Evolutionary conservation across 2,888 invertebrate genomes (phyloP), one percentile per base, ranked within the genome.

Genomic region (Noctua janthe): DNA sequence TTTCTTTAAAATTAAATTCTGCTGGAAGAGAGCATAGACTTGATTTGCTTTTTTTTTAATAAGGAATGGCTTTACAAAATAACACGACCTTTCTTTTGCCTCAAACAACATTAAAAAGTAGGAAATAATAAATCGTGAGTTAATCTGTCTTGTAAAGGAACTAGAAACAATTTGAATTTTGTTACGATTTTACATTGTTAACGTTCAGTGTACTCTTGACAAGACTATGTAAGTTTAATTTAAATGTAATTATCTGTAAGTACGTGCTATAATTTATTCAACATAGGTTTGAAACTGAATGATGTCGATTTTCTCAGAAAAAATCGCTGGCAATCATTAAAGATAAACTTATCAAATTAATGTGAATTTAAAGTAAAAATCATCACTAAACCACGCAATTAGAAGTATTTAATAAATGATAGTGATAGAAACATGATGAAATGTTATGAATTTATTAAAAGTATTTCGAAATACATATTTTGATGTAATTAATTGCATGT

Each of bases 231-330:
- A 51, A 15, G 8, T 39, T n/a, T 73, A 23, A 59, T 20, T 64
- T 23, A 47, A 54, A 17, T 20, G 20, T 39, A 70, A 17, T 59
- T 49, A 49, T 49, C 47, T 15, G 11, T 20, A 56, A 17, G 15
- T 47, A 66, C 47, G 73, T 80, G 80, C 54, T 29, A 23, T 67
- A 56, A 23, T 67, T 54, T 11, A 29, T 51, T 29, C 5, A 56
- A 49, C 3, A 39, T 49, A n/a, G 10, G 11, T 35, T 75, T 59
- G 10, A 47, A 78, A 51, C 51, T 47, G 11, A 62, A 71, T 81
- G 4, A 17, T 70, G 56, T 49, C 15, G 15, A 23, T 74, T 67
- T 82, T 59, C 67, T 75, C 15, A 29, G 83, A 82, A 75, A 59
- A 82, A 4, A 11, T 80, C 7, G 66, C 35, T 51, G 67, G 59